Conservation (phyloP, 2,113 vertebrate species). For the Paratilapia polleni region DNA sequence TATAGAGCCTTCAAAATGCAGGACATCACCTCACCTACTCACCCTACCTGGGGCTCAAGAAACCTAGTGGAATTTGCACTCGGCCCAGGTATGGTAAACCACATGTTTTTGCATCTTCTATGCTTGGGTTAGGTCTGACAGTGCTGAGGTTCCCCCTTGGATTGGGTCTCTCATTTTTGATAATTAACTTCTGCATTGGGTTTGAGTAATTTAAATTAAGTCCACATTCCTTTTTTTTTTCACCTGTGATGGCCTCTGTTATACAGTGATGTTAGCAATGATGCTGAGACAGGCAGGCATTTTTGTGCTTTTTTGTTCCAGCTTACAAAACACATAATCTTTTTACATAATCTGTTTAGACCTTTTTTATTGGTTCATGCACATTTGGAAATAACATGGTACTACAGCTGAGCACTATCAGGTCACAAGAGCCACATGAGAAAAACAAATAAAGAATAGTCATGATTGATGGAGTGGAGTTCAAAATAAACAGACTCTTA, state of each 20-base stretch:
- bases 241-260: background rate
- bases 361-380: background rate
- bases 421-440: background rate
- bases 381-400: background rate
- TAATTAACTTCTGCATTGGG: background rate
- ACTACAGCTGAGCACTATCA: background rate
- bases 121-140: background rate
- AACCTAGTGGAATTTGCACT: background rate
- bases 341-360: background rate
- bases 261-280: background rate
- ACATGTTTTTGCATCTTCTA: background rate
- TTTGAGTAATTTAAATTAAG: background rate
- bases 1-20: background rate
- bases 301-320: background rate
- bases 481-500: background rate
- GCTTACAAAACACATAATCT: background rate
- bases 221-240: background rate
- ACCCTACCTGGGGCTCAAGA: background rate
- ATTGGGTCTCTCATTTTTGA: background rate
- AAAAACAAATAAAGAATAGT: background rate
- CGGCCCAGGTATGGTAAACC: background rate
- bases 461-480: background rate
- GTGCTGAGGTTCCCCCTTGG: background rate
- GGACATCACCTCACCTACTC: background rate
- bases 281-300: background rate